A percentile compares a stretch with the other conserved stretches of the same genome.
phyloP scores from a whole-genome alignment of 2,797 vertebrate species.

The Anniella stebbinsi region DNA sequence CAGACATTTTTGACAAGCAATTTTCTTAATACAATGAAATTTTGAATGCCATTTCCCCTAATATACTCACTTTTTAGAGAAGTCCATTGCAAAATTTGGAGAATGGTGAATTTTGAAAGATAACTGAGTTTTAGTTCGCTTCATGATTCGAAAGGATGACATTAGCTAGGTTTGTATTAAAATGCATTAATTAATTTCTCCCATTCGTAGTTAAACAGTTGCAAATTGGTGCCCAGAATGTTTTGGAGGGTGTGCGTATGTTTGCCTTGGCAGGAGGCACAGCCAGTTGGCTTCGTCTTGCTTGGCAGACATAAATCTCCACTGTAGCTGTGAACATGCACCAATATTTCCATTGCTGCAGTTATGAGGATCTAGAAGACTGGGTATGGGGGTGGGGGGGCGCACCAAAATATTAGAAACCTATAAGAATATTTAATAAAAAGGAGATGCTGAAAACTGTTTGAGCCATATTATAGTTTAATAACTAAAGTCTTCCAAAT shows the following conservation, averaged over 20 bases:
- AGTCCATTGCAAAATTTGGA: too few species aligned
- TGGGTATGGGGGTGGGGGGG: neutral
- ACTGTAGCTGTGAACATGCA: neutral
- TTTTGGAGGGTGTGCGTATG: neutral
- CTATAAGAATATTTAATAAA: neutral
- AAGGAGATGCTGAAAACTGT: neutral
- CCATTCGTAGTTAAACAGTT: neutral
- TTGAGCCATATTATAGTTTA: neutral
- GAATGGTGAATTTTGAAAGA: too few species aligned
- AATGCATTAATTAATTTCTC: too few species aligned
- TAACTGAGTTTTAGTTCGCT: too few species aligned
- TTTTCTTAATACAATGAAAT: too few species aligned
- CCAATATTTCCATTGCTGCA: neutral
- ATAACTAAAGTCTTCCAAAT: conserved; percentile 10
- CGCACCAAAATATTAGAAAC: neutral
- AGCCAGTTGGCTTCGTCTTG: conserved; percentile 14
- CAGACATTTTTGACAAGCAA: too few species aligned
- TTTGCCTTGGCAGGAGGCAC: neutral
- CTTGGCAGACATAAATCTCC: conserved; percentile 12
- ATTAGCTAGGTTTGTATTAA: too few species aligned
- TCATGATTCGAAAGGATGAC: too few species aligned
- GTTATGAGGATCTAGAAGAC: neutral
- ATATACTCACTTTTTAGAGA: too few species aligned
- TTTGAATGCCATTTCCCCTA: too few species aligned
- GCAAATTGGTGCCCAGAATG: neutral